Base-by-base conservation (phyloP, 2,888 invertebrate genomes). In the Drepanosiphum platanoidis region DNA sequence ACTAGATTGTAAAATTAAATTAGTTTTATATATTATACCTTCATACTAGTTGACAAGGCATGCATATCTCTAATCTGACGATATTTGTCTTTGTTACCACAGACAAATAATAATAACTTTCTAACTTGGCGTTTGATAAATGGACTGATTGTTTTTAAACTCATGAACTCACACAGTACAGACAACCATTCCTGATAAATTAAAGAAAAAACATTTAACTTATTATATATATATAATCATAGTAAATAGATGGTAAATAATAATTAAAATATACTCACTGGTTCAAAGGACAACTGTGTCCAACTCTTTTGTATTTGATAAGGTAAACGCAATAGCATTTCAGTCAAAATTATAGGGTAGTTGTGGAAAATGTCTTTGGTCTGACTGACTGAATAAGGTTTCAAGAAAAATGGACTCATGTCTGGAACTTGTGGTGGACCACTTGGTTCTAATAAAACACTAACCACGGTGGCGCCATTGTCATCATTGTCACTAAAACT, bases 71-170 rank as follows among this genome's bases (percentile, higher is more conserved):
- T 93, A 87, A 97, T 91, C 89, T 97, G 96, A 0, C 98, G 93
- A 91, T 99, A 99, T 83, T 96, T 96, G 88, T 99, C 98, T 89
- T 98, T 97, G 84, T 95, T 97, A 34, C 97, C 98, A 89, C 98
- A 97, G 87, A 98, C 94, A 88, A 97, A 95, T 87, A 98, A 92
- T 30, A 99, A 90, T 30, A 99, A 91, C 90, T 98, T 98, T 82
- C 98, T 93, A 0, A 96, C 95, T 92, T 98, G 97, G 87, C 97
- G 93, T 88, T 97, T 92, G 0, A 95, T 93, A 88, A 93, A 93
- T 13, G 97, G 96, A n/a, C 58, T 84, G 15, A 84, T 84, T 84
- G 84, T 77, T 84, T 84, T 84, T 15, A 84, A 77, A 96, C 98
- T 97, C 95, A 97, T 96, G 89, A 97, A 97, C 89, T 97, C 97